Conservation (phyloP, 2,113 vertebrate species). For the Zosterops borbonicus region DNA sequence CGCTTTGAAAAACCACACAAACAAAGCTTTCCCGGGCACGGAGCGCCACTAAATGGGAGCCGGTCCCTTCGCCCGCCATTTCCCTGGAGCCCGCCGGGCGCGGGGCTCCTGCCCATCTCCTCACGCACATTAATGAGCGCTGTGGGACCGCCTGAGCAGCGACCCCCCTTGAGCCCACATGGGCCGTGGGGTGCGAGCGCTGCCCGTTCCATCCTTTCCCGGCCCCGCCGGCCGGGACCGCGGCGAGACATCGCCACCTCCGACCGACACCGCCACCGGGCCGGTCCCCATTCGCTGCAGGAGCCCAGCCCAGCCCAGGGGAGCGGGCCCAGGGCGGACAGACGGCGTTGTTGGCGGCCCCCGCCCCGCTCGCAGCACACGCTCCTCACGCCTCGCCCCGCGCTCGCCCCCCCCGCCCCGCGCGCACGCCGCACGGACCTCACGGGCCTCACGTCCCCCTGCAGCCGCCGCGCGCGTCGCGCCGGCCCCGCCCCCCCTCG, state of each 20-base stretch:
- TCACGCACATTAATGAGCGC: too few species aligned
- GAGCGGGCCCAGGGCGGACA: neutral
- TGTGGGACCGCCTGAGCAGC: neutral
- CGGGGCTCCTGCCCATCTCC: fast-evolving
- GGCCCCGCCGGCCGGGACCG: neutral
- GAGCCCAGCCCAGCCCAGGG: neutral
- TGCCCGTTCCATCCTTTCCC: neutral
- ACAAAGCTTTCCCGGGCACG: neutral
- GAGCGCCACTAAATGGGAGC: neutral
- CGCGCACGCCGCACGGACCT: too few species aligned
- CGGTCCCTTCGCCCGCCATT: neutral
- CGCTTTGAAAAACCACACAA: neutral
- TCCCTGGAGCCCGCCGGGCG: neutral
- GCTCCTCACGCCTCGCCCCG: too few species aligned
- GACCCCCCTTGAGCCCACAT: neutral
- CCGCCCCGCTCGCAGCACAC: too few species aligned
- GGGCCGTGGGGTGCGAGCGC: neutral
- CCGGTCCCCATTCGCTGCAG: too few species aligned
- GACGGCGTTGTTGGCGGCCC: too few species aligned
- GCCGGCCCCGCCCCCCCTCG: too few species aligned
- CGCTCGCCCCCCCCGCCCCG: too few species aligned
- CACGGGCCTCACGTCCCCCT: too few species aligned
- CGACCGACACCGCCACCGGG: neutral
- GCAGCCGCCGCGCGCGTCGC: too few species aligned
- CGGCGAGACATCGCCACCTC: neutral